Evolutionary conservation across 1,140 invertebrate genomes (phyloP), one percentile per base, ranked within the genome.

Genomic region (Muscidifurax raptorellus): DNA sequence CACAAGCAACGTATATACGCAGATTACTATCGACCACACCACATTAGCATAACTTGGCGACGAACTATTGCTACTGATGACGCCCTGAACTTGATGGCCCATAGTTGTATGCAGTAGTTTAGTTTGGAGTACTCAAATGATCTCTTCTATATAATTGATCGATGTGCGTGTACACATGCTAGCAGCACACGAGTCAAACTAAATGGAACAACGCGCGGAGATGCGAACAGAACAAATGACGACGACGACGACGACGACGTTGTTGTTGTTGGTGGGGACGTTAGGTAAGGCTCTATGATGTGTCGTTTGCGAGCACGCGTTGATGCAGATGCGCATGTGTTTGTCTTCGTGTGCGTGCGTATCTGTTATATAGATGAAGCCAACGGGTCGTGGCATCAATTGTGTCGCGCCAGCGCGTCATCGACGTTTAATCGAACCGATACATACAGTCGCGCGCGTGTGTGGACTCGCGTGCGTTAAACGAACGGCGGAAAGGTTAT

Each of bases 371-470:
- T 74, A 74, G 71, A 72, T 7, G 25, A 12, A 40, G 32, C 44
- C 12, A 13, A 10, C 66, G 30, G 27, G 36, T 80, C 80, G 40
- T 66, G 52, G 77, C 44, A 74, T 74, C 36, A 74, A 64, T 32
- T 47, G 77, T 78, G 69, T 40, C 67, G 69, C 77, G 76, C 18
- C 40, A 30, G 44, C 59, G 64, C 77, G 52, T 79, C 64, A 67
- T 66, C 77, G 77, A 9, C 27, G 59, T 36, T 79, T 67, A 79
- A 79, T 79, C 32, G 77, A 79, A 79, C 28, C 72, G 77, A 79
- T 79, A 52, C 22, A 52, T 52, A 64, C 25, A 69, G 9, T 13
- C 27, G 66, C 13, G 64, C 5, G 22, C 4, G 3, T 30, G 28
- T 13, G 28, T 13, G 12, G 66, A 59, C 25, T 72, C 69, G 69